Percentiles rank a stretch among this genome's conserved stretches.
Evolutionary conservation across 2,797 vertebrate genomes (phyloP).

Genomic region (Mycteria americana): DNA sequence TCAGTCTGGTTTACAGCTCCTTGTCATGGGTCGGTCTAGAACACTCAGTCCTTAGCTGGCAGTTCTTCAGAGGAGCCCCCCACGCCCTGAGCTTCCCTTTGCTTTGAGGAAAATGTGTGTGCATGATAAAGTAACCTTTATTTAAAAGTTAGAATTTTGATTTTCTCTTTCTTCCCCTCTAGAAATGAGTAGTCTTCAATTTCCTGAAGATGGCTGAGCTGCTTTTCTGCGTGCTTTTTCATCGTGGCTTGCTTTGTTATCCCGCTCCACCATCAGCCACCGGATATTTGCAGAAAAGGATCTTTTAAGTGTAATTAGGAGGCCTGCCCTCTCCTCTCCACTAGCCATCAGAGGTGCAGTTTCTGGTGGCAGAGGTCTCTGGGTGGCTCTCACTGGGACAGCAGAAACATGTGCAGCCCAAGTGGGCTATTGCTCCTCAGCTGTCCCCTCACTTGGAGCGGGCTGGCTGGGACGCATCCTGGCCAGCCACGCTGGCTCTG

Average conservation of each 20-base stretch:
- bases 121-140: not conserved
- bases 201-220: not conserved
- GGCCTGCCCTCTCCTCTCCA: not conserved
- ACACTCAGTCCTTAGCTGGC: not conserved
- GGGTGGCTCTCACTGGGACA: not conserved
- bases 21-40: not conserved
- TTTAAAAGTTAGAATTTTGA: not conserved
- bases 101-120: not conserved
- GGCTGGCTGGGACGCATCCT: not conserved
- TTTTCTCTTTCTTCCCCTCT: not conserved
- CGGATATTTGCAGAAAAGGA: not conserved
- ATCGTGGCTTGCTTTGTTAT: not conserved
- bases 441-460: not conserved
- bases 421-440: not conserved
- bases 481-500: not conserved
- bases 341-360: not conserved
- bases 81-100: not conserved
- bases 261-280: not conserved
- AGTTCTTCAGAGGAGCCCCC: not conserved
- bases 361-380: not conserved
- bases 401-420: not conserved
- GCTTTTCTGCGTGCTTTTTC: not conserved
- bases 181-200: not conserved
- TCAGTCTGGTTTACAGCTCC: not conserved
- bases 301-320: not conserved